phyloP scores from a whole-genome alignment of 2,888 invertebrate genomes.

The Disparrhopalites patrizii region DNA sequence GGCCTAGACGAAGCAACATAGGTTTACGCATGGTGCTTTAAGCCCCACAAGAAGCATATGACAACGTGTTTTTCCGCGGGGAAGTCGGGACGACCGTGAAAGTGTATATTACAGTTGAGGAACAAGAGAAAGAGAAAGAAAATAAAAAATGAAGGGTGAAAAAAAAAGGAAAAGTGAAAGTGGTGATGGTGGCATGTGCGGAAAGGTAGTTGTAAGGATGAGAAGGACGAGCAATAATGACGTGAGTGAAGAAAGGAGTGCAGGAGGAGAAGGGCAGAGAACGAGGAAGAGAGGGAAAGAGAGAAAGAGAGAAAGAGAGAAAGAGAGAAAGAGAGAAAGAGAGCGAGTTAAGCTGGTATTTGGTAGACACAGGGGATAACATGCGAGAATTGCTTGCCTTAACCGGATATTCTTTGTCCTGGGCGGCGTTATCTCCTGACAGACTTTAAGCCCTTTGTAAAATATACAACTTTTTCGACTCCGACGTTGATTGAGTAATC shows the following conservation, averaged over 20 bases:
- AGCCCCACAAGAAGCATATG: too few species aligned
- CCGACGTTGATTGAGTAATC: conserved; percentile 37
- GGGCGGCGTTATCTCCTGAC: conserved; percentile 23
- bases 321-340: background rate
- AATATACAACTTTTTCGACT: conserved; percentile 29
- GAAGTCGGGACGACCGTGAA: background rate
- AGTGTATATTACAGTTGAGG: background rate
- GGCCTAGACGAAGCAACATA: too few species aligned
- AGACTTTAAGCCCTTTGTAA: conserved; percentile 26
- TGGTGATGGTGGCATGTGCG: background rate
- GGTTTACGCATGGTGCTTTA: too few species aligned
- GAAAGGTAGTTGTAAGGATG: conserved; percentile 10
- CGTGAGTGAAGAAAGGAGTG: background rate
- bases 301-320: background rate
- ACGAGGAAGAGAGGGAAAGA: background rate
- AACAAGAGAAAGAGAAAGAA: conserved; percentile 2
- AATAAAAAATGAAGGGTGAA: background rate
- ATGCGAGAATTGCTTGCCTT: conserved; percentile 19
- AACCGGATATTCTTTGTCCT: conserved; percentile 12
- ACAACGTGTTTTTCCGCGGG: background rate
- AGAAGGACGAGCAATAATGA: conserved; percentile 13
- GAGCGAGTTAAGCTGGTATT: conserved; percentile 4
- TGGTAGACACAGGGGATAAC: background rate
- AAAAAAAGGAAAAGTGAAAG: background rate
- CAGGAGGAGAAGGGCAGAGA: background rate